Evolutionary conservation across 2,797 vertebrate genomes (phyloP).

Genomic region (Labroides dimidiatus): DNA sequence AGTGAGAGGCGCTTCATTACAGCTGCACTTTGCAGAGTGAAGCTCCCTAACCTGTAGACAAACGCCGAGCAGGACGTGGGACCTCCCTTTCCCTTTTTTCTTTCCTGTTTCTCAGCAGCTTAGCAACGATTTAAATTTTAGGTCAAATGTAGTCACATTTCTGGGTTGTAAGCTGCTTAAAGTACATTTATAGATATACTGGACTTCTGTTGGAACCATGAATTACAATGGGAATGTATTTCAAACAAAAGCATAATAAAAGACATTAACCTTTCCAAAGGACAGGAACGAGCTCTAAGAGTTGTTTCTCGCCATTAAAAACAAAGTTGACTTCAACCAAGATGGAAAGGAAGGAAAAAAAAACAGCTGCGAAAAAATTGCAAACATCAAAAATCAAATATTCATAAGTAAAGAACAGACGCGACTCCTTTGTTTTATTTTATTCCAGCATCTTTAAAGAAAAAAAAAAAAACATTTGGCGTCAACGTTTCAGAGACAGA

Average conservation of each 20-base stretch:
- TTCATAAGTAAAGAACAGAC: constrained; percentile 22
- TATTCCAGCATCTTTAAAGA: constrained; percentile 18
- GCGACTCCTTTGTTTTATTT: not conserved
- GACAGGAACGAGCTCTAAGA: constrained; percentile 12
- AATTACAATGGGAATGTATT: constrained; percentile 8
- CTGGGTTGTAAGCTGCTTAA: constrained; percentile 12
- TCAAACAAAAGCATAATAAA: constrained; percentile 12
- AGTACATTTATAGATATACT: constrained; percentile 18
- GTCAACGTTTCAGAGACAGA: constrained; percentile 8
- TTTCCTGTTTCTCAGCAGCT: constrained; percentile 49
- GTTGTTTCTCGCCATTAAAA: constrained; percentile 20
- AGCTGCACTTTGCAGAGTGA: constrained; percentile 67
- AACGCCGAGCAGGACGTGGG: constrained; percentile 44
- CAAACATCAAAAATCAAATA: constrained; percentile 36
- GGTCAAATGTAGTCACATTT: constrained; percentile 35
- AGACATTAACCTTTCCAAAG: constrained; percentile 4
- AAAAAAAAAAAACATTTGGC: constrained; percentile 15
- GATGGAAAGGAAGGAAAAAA: constrained; percentile 12
- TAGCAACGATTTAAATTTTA: constrained; percentile 19
- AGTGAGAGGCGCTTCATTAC: constrained; percentile 81
- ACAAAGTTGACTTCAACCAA: constrained; percentile 4
- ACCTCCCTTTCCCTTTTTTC: constrained; percentile 32
- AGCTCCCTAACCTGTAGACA: constrained; percentile 64
- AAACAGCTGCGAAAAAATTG: constrained; percentile 16
- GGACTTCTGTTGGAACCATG: constrained; percentile 8